Evolutionary conservation across 2,888 invertebrate genomes (phyloP).

Genomic region (Fabriciana adippe): DNA sequence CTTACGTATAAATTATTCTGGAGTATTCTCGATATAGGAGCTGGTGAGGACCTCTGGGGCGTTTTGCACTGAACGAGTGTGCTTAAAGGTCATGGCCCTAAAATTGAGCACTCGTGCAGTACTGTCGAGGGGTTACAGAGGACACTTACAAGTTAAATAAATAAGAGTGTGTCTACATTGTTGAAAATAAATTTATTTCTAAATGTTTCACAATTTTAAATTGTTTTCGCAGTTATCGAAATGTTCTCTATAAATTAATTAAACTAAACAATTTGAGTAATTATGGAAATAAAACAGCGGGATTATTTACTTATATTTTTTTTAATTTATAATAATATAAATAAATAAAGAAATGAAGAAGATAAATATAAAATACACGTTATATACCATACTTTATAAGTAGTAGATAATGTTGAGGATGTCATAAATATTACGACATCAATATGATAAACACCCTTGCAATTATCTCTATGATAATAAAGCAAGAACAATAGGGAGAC

Average conservation of each 20-base stretch:
- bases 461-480: slow-evolving; percentile 20
- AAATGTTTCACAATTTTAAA: not conserved
- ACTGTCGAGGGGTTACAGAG: slow-evolving; percentile 32
- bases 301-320: no score
- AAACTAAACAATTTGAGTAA: no score
- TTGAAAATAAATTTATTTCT: slow-evolving; percentile 5
- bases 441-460: slow-evolving; percentile 26
- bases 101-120: slow-evolving; percentile 37
- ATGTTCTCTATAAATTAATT: no score
- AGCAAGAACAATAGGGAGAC: slow-evolving; percentile 15
- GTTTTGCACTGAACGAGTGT: slow-evolving; percentile 39
- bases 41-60: slow-evolving; percentile 37
- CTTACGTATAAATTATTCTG: slow-evolving; percentile 28
- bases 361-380: no score
- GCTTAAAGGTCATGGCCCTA: slow-evolving; percentile 40
- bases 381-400: not conserved
- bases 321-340: no score
- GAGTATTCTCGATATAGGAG: slow-evolving; percentile 35
- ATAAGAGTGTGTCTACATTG: slow-evolving; percentile 21
- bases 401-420: slow-evolving; percentile 14
- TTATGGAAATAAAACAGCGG: no score
- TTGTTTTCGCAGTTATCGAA: no score
- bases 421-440: slow-evolving; percentile 18
- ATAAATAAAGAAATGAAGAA: no score
- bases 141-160: slow-evolving; percentile 31